Evolutionary conservation across 2,113 vertebrate genomes (phyloP), one percentile per base, ranked within the genome.

Genomic region (Microcebus lehilahytsara): DNA sequence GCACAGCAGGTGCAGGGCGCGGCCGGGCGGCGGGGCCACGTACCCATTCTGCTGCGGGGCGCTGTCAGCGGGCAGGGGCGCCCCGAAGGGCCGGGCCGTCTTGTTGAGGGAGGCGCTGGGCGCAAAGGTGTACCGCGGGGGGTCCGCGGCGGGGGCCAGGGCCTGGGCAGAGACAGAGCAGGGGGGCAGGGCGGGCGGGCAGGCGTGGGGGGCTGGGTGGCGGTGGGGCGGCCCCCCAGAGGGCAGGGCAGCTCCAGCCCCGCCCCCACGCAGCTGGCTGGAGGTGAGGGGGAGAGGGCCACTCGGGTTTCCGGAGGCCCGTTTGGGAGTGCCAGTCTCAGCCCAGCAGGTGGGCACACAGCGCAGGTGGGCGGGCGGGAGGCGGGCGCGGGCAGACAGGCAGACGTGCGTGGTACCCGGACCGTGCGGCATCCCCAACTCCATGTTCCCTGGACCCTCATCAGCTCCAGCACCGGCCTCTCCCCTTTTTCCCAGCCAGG

Each of bases 71-170:
- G 96, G 97, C 10, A 95, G 98, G 98, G 98, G 97, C 6, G 99
- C 98, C 98, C 99, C 98, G 3, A 99, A 99, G 81, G 99, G 99
- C 98, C 99, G 99, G 80, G 99, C 99, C 97, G 99, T 99, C 99
- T 99, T 99, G 99, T 99, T 99, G 99, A 99, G 99, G 98, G 99
- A 96, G 60, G 99, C 98, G 98, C 99, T 99, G 98, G 99, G 99
- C 98, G 99, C 98, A 98, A 99, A 99, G 98, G 99, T 99, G 99
- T 99, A 99, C 99, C 99, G 99, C 98, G 99, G 99, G 98, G 98
- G 99, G 96, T 99, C 99, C 98, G 99, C 99, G 98, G 99, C 98
- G 74, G 99, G 96, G 97, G 99, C 97, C 93, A 98, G 98, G 64
- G 98, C 99, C 98, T 99, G 99, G 99, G 99, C 98, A 37, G 98